Evolutionary conservation across 2,113 vertebrate genomes (phyloP).

Genomic region (Oncorhynchus tshawytscha): DNA sequence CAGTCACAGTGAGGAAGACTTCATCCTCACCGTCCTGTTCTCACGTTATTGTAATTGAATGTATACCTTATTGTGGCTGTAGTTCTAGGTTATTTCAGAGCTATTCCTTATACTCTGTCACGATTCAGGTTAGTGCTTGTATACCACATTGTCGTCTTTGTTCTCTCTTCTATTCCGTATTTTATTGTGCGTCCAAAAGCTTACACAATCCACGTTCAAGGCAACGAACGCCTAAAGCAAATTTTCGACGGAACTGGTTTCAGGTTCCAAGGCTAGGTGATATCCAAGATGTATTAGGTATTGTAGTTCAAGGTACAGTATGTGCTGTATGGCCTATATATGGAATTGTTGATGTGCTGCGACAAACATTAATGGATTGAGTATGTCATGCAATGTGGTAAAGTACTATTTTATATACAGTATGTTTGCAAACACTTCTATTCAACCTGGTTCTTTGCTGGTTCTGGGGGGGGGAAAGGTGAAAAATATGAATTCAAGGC

Average conservation of each 20-base stretch:
- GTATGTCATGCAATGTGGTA: background rate
- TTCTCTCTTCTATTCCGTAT: background rate
- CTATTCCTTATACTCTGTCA: background rate
- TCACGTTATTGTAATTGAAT: too few species aligned
- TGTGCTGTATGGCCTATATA: background rate
- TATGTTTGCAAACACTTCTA: background rate
- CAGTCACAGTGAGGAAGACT: too few species aligned
- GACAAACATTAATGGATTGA: background rate
- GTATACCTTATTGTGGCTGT: too few species aligned
- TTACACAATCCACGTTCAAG: too few species aligned
- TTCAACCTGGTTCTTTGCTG: background rate
- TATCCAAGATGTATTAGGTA: background rate
- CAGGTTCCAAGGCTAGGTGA: background rate
- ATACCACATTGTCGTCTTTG: background rate
- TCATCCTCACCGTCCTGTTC: too few species aligned
- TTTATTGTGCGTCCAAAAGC: too few species aligned
- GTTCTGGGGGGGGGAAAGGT: background rate
- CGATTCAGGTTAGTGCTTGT: background rate
- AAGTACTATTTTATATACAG: background rate
- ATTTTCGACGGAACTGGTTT: background rate
- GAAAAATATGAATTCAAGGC: conserved; percentile 51
- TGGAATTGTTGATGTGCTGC: background rate
- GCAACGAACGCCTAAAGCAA: background rate
- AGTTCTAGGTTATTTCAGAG: background rate
- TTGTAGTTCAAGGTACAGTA: background rate